Evolutionary conservation across 2,113 vertebrate genomes (phyloP), one percentile per base, ranked within the genome.

Genomic region (Gymnocephalus cernua): DNA sequence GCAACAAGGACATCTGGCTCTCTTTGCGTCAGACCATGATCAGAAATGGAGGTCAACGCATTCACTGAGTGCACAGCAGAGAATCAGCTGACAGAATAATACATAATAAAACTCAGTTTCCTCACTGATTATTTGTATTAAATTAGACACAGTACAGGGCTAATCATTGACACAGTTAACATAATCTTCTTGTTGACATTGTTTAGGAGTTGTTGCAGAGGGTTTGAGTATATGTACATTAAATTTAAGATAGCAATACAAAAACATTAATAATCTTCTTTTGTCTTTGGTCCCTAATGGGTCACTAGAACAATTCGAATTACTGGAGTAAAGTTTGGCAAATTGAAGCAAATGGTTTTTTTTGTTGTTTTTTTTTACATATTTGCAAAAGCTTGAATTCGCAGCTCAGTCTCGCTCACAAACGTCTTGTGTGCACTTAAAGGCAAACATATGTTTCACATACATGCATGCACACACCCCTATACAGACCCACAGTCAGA

Each of bases 1-100:
- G 27, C 70, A 77, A 25, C 71, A 63, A 79, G 79, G 89, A 79
- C 83, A 64, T 63, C 66, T 83, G 80, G 72, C 76, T 69, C 19
- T 63, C 54, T 12, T 61, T 29, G 54, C 32, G 2, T 66, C 74
- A 82, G 80, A 84, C 59, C 11, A 0, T 1, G 50, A 47, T 80
- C 76, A 85, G 64, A 80, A 77, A 74, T 51, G 56, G 68, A 77
- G 84, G 82, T 84, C 78, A 59, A 1, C 5, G 1, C 44, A 27
- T 51, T 69, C 80, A 23, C 62, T 45, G 66, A 74, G 77, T 44
- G 21, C 9, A 29, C 18, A n/a, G 44, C 18, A 41, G 21, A 64
- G 54, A 67, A 23, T 27, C 69, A 13, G 25, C n/a, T n/a, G n/a
- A n/a, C n/a, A n/a, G n/a, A n/a, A n/a, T n/a, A n/a, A n/a, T n/a